Conservation (phyloP, 2,113 vertebrate species). For the Tetraodon nigroviridis region DNA sequence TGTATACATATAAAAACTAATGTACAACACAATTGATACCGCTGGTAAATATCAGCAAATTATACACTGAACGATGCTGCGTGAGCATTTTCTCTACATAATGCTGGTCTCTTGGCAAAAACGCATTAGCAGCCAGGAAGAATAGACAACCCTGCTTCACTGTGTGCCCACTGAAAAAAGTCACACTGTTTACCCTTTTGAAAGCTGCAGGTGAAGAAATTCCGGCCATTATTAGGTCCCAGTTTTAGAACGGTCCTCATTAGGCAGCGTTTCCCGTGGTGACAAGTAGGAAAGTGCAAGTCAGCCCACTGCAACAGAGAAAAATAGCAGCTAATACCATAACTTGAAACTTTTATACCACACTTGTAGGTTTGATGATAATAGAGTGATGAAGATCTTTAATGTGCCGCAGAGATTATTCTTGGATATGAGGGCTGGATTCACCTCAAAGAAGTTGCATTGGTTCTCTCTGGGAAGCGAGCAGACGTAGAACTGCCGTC, state of each 20-base stretch:
- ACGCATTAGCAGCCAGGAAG: conserved; percentile 60
- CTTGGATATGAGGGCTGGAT: conserved; percentile 21
- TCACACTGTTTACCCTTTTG: conserved; percentile 82
- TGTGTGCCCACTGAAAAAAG: conserved; percentile 88
- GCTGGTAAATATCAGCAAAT: too few species aligned
- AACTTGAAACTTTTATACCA: conserved; percentile 3
- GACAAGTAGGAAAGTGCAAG: conserved; percentile 83
- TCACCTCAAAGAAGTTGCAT: conserved; percentile 88
- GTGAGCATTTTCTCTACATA: background rate
- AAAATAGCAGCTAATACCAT: conserved; percentile 3
- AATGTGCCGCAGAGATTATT: background rate
- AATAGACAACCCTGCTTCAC: conserved; percentile 59
- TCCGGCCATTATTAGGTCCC: conserved; percentile 88
- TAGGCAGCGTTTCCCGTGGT: conserved; percentile 81
- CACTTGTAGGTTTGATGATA: conserved; percentile 1
- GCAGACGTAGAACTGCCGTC: conserved; percentile 85
- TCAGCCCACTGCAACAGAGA: conserved; percentile 86
- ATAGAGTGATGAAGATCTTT: background rate
- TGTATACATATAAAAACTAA: conserved; percentile 2
- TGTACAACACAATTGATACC: too few species aligned
- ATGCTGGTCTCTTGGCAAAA: background rate
- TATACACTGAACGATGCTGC: background rate
- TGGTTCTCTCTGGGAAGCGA: conserved; percentile 76
- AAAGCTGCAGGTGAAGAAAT: conserved; percentile 84
- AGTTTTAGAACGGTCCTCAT: conserved; percentile 90